Evolutionary conservation across 1,140 invertebrate genomes (phyloP).

Genomic region (Fopius arisanus): DNA sequence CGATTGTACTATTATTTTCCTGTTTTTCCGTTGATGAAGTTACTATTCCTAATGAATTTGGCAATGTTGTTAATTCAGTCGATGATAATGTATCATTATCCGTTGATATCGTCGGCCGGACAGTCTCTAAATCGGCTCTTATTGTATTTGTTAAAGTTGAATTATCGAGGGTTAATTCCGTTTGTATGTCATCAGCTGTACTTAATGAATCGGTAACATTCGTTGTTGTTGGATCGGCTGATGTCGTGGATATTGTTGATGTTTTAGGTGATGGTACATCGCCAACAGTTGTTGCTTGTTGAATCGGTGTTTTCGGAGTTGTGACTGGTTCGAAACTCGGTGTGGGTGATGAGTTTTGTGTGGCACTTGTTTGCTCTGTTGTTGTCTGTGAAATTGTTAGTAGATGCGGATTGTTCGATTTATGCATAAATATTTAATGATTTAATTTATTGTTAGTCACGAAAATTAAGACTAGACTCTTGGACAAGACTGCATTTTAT

Average conservation of each 20-base stretch:
- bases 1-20: slow-evolving; percentile 12
- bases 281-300: slow-evolving; percentile 17
- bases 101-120: not conserved
- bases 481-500: slow-evolving; percentile 8
- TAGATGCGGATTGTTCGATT: slow-evolving; percentile 42
- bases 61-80: slow-evolving; percentile 4
- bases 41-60: not conserved
- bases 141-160: not conserved
- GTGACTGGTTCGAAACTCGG: slow-evolving; percentile 30
- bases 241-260: slow-evolving; percentile 43
- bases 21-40: not conserved
- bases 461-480: not conserved
- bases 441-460: not conserved
- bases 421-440: slow-evolving; percentile 9
- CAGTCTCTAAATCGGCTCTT: not conserved
- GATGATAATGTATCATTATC: slow-evolving; percentile 9
- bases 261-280: slow-evolving; percentile 34
- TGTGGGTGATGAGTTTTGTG: slow-evolving; percentile 34
- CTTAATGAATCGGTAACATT: slow-evolving; percentile 34
- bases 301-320: slow-evolving; percentile 22
- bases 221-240: slow-evolving; percentile 21
- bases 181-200: not conserved
- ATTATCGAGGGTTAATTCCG: not conserved
- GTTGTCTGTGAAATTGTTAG: slow-evolving; percentile 64
- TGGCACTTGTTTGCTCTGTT: slow-evolving; percentile 46